Conservation (phyloP, 23 tunicate genomes). For the Styela plicata region DNA sequence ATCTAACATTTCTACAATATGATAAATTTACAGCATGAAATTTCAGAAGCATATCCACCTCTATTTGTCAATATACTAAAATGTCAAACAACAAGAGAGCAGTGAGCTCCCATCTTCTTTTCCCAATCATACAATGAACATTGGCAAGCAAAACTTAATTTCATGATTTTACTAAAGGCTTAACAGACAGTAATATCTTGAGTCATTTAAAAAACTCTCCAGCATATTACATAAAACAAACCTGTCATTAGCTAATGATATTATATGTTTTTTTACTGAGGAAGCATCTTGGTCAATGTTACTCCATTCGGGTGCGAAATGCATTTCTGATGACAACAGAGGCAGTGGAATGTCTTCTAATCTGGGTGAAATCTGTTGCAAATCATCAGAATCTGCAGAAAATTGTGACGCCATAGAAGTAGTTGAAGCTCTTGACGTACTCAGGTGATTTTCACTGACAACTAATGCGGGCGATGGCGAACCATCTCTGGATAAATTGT, state of each 20-base stretch:
- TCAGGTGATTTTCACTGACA: background rate
- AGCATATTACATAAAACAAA: too few relatives aligned
- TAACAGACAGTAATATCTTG: too few relatives aligned
- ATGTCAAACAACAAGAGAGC: too few relatives aligned
- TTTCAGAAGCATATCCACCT: too few relatives aligned
- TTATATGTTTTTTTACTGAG: background rate
- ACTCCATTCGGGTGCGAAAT: constrained; percentile 31
- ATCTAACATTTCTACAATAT: too few relatives aligned
- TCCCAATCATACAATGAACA: too few relatives aligned
- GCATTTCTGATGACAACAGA: constrained; percentile 7
- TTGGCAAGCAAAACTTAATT: too few relatives aligned
- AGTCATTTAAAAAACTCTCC: too few relatives aligned
- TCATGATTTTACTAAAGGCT: too few relatives aligned
- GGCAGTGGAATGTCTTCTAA: constrained; percentile 29
- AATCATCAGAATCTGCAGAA: constrained; percentile 1
- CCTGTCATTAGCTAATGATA: background rate
- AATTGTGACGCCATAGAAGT: background rate
- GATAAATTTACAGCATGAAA: too few relatives aligned
- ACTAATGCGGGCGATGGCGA: background rate
- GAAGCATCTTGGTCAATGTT: background rate
- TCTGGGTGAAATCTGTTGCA: background rate
- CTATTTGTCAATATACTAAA: too few relatives aligned
- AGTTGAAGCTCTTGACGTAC: background rate
- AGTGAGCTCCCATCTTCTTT: too few relatives aligned
- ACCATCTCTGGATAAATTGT: background rate